Evolutionary conservation across 2,888 invertebrate species (phyloP).

Genomic region (Entomobrya proxima): DNA sequence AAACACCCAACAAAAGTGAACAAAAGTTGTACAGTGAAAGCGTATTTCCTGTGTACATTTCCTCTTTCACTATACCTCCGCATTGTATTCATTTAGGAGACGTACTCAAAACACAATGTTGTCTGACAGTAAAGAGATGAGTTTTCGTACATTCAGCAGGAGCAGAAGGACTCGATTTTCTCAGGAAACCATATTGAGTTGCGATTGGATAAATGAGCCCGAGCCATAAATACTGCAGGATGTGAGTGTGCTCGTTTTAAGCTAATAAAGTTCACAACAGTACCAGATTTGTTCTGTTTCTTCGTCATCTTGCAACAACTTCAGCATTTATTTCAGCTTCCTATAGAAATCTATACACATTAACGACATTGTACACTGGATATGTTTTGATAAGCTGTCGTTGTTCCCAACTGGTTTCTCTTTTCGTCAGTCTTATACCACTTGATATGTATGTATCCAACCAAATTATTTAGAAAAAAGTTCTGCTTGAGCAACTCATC

Average conservation of each 20-base stretch:
- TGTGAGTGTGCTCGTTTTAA: conserved; percentile 22
- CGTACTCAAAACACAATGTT: no score
- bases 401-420: no score
- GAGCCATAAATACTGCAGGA: conserved; percentile 29
- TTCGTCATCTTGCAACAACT: no score
- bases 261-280: conserved; percentile 43
- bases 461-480: conserved; percentile 61
- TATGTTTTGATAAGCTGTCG: no score
- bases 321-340: neutral
- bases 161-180: no score
- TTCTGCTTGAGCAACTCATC: conserved; percentile 65
- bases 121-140: no score
- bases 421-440: neutral
- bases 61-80: neutral
- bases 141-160: no score
- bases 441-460: conserved; percentile 4
- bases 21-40: conserved; percentile 17
- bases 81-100: no score
- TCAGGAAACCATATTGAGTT: neutral
- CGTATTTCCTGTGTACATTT: conserved; percentile 25
- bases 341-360: neutral
- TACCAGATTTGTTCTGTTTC: neutral
- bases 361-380: neutral
- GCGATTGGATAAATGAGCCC: neutral
- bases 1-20: neutral